Evolutionary conservation across 2,888 invertebrate species (phyloP), one percentile per base, ranked within the genome.

Genomic region (Tachina lurida): DNA sequence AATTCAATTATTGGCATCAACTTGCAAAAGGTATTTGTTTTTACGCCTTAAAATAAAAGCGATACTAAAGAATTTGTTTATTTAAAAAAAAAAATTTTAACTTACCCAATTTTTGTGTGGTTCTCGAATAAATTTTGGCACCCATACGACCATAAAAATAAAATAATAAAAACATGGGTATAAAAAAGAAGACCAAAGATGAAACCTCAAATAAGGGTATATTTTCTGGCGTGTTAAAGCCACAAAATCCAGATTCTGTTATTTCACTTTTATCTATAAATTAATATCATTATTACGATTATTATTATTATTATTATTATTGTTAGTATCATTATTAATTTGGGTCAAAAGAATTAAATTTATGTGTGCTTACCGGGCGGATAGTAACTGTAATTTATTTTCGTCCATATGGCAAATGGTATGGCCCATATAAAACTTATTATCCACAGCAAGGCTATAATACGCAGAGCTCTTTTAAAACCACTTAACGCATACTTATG

Each of bases 401-500:
- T 95, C 10, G 96, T 96, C 90, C 95, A 95, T 71, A 95, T 91
- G 0, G 96, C 96, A 91, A 97, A 97, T 0, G 97, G 97, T 15
- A 95, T 93, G 0, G 98, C 97, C 45, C 95, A 95, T 19, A 96
- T 84, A 65, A 97, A 94, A 0, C 97, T 96, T 10, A 96, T 90
- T 3, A 95, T 90, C 98, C 98, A 98, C 10, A 97, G 93, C 0
- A 94, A 94, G 0, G 95, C 94, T 68, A 98, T 97, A 87, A 97
- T 96, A 86, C 96, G 94, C 47, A 96, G 93, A 2, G 97, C 97
- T n/a, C 98, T 94, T 68, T 96, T 95, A 45, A 97, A 94, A 1
- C 97, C 96, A 1, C 97, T 96, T 95, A 97, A 96, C 52, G 96
- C 95, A 92, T 97, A 96, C 84, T 96, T 94, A 90, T 96, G 95